A percentile compares a stretch with the other conserved stretches of the same genome.
Conservation (phyloP, 2,113 vertebrate species). For the Pelodiscus sinensis region DNA sequence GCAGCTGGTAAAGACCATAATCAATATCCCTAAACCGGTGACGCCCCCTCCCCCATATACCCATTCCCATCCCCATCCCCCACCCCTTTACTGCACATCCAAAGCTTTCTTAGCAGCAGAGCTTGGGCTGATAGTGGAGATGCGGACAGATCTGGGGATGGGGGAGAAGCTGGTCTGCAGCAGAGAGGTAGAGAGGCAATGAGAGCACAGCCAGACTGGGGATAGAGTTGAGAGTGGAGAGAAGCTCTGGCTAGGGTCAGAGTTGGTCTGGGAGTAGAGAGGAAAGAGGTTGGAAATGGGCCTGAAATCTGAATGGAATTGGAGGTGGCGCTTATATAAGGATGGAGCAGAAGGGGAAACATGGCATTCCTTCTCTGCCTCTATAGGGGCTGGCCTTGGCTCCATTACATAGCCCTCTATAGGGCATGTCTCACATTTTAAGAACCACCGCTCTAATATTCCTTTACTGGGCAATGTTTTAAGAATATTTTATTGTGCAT, state of each 20-base stretch:
- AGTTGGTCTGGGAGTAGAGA: not conserved
- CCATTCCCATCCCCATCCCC: too few species aligned
- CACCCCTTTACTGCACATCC: not conserved
- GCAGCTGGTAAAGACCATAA: not conserved
- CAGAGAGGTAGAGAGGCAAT: too few species aligned
- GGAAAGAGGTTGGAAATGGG: not conserved
- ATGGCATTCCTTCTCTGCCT: not conserved
- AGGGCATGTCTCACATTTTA: not conserved
- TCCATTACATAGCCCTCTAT: not conserved
- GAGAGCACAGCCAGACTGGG: too few species aligned
- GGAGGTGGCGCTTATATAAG: not conserved
- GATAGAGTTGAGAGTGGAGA: too few species aligned
- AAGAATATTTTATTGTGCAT: not conserved
- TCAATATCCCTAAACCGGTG: not conserved
- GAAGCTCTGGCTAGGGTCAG: rapidly evolving
- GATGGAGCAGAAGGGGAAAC: not conserved
- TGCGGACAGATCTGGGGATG: not conserved
- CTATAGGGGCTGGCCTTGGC: not conserved
- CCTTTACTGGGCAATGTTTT: conserved; percentile 14
- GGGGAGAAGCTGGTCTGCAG: too few species aligned
- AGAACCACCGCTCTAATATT: not conserved
- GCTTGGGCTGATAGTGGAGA: not conserved
- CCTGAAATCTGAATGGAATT: not conserved
- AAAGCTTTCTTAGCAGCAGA: not conserved
- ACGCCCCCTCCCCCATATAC: not conserved